These are phyloP conservation scores for Rhynchotus rufescens DNA, from an alignment of 2,797 vertebrate genomes.

Conservation along the genomic window DNA sequence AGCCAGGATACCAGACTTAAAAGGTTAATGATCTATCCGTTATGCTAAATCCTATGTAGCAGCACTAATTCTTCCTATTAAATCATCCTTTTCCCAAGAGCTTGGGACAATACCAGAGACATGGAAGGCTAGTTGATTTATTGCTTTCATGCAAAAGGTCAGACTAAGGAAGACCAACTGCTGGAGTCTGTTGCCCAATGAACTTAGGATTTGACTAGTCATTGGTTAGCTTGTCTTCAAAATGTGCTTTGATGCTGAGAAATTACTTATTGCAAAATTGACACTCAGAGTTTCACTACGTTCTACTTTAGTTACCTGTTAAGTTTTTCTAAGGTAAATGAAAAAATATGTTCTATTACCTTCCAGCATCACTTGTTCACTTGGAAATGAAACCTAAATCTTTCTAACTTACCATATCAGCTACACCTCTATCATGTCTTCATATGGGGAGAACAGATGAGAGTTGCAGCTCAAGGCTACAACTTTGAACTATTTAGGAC, in stretches of 20 bases:
- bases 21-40: conserved; percentile 49
- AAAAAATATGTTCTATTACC: not conserved
- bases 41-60: conserved; percentile 43
- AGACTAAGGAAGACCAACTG: conserved; percentile 27
- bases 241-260: not conserved
- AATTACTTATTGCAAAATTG: not conserved
- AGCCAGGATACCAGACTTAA: conserved; percentile 23
- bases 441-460: not conserved
- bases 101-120: not conserved
- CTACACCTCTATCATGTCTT: not conserved
- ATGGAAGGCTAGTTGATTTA: conserved; percentile 42
- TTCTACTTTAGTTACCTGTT: not conserved
- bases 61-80: conserved; percentile 55
- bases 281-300: not conserved
- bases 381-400: not conserved
- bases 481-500: not conserved
- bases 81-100: conserved; percentile 55
- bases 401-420: not conserved
- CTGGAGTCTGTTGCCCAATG: not conserved
- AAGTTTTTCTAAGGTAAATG: not conserved
- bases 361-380: not conserved
- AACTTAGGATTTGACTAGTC: not conserved
- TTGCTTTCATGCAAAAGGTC: conserved; percentile 55
- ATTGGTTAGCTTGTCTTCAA: not conserved
- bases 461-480: not conserved